phyloP scores from a whole-genome alignment of 1,140 invertebrate genomes.

The Drosophila kohkoa region DNA sequence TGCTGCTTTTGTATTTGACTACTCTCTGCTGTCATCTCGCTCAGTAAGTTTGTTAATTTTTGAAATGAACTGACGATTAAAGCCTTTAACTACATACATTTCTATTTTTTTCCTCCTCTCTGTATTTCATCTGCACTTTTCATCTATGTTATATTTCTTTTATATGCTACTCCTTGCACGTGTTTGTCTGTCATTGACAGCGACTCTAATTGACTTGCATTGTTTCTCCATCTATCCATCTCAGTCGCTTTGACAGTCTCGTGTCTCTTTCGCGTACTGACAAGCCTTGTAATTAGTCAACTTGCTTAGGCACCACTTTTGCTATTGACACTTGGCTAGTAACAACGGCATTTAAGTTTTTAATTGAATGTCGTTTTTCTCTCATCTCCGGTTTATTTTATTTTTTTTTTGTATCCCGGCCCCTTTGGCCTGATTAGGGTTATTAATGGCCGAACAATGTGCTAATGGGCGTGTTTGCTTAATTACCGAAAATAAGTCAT shows the following conservation, averaged over 20 bases:
- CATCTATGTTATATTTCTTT: too few species aligned
- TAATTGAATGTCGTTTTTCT: constrained; percentile 49
- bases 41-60: constrained; percentile 56
- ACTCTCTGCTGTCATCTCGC: constrained; percentile 5
- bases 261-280: constrained; percentile 18
- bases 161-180: constrained; percentile 5
- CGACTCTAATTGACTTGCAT: constrained; percentile 73
- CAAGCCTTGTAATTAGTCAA: constrained; percentile 69
- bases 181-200: constrained; percentile 60
- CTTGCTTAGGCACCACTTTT: constrained; percentile 58
- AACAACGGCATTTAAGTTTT: constrained; percentile 50
- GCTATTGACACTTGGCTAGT: constrained; percentile 68
- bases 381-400: background rate
- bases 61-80: constrained; percentile 51
- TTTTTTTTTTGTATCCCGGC: constrained; percentile 1
- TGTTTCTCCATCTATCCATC: constrained; percentile 26
- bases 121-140: constrained; percentile 8
- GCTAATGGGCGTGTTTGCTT: constrained; percentile 1
- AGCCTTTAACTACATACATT: constrained; percentile 45
- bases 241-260: background rate
- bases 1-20: constrained; percentile 9
- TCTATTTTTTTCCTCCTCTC: constrained; percentile 32
- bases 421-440: constrained; percentile 36
- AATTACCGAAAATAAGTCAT: constrained; percentile 5
- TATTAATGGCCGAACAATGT: constrained; percentile 15